Conservation (phyloP, 2,113 vertebrate genomes). For the Istiophorus platypterus region DNA sequence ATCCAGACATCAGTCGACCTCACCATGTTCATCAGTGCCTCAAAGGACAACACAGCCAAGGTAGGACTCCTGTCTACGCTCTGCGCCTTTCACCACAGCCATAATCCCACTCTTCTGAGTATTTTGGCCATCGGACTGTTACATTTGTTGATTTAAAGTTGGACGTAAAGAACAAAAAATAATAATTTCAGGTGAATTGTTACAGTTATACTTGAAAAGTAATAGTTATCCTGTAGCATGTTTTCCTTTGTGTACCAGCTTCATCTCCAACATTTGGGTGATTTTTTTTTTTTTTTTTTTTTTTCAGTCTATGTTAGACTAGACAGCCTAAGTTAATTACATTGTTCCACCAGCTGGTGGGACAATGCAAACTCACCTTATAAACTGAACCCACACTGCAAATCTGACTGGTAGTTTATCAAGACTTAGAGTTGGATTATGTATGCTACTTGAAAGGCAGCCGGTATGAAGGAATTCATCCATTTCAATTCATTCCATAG, state of each 20-base stretch:
- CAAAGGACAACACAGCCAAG: slow-evolving; percentile 97
- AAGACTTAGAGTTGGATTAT: background rate
- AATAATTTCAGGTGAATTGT: too few relatives aligned
- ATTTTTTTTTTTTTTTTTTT: too few relatives aligned
- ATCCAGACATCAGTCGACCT: slow-evolving; percentile 96
- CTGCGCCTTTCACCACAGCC: background rate
- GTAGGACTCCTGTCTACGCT: slow-evolving; percentile 71
- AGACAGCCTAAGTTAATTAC: background rate
- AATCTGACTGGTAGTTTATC: background rate
- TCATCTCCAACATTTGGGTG: too few relatives aligned
- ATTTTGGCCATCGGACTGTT: too few relatives aligned
- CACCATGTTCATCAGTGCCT: slow-evolving; percentile 96
- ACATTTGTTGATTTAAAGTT: too few relatives aligned
- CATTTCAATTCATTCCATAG: too few relatives aligned
- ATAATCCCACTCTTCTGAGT: background rate
- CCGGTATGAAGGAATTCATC: background rate
- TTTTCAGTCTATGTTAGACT: background rate
- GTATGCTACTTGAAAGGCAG: background rate
- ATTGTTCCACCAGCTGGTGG: background rate
- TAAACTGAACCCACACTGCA: background rate
- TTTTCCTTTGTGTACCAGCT: too few relatives aligned
- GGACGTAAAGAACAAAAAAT: too few relatives aligned
- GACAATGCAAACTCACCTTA: background rate
- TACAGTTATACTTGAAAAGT: too few relatives aligned
- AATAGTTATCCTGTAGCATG: too few relatives aligned